phyloP scores from a whole-genome alignment of 2,797 vertebrate genomes.

The Salarias fasciatus region DNA sequence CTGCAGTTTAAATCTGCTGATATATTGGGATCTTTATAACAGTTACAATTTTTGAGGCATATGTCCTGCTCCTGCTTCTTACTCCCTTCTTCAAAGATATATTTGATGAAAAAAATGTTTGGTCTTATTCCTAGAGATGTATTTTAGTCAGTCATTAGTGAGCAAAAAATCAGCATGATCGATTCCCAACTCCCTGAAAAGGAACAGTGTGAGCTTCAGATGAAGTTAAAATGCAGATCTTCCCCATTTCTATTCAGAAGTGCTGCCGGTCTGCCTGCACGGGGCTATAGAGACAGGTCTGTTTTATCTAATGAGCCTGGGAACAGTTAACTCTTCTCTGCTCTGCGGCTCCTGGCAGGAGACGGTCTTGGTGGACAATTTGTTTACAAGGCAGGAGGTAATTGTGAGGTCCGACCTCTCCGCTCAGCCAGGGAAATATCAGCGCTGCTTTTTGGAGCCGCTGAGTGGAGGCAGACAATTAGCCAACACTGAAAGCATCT shows the following conservation, averaged over 20 bases:
- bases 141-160: conserved; percentile 24
- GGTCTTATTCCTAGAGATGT: background rate
- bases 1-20: too few species aligned
- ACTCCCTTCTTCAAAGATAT: too few species aligned
- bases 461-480: conserved; percentile 60
- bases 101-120: background rate
- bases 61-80: too few species aligned
- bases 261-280: conserved; percentile 17
- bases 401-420: conserved; percentile 61
- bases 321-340: conserved; percentile 55
- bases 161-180: conserved; percentile 1
- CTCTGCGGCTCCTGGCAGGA: conserved; percentile 54
- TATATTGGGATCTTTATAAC: too few species aligned
- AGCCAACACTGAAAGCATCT: conserved; percentile 47
- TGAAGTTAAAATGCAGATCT: conserved; percentile 20
- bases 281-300: conserved; percentile 22
- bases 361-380: conserved; percentile 68
- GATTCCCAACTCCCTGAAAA: conserved; percentile 22
- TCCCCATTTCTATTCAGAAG: conserved; percentile 37
- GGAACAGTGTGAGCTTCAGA: conserved; percentile 7
- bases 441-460: conserved; percentile 47
- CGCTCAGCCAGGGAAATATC: conserved; percentile 59
- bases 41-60: too few species aligned
- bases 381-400: conserved; percentile 75
- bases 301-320: conserved; percentile 60